A percentile compares a stretch with the other conserved stretches of the same genome.
Conservation (phyloP, 2,888 invertebrate genomes). For the Smittia sp. region DNA sequence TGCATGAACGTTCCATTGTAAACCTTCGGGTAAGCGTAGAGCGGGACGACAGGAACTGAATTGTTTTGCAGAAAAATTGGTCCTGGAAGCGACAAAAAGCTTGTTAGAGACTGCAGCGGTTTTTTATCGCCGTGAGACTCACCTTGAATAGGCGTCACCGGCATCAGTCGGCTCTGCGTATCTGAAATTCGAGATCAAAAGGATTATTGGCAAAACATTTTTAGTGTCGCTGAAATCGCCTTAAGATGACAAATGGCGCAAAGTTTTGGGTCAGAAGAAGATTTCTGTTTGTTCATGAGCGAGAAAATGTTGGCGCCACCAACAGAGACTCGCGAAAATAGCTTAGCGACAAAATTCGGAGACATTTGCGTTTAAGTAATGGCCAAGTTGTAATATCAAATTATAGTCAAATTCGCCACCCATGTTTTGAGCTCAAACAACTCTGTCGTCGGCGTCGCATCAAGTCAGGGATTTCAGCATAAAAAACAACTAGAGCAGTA, state of each 20-base stretch:
- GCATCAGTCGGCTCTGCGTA: slow-evolving; percentile 50
- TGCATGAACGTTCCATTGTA: slow-evolving; percentile 85
- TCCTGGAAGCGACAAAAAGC: slow-evolving; percentile 52
- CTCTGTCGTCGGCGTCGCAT: too few species aligned
- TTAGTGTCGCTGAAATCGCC: neutral
- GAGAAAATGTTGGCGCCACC: slow-evolving; percentile 38
- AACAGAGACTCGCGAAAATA: neutral
- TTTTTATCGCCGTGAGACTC: too few species aligned
- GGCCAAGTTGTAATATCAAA: neutral
- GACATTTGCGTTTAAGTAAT: slow-evolving; percentile 21
- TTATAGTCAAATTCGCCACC: slow-evolving; percentile 18
- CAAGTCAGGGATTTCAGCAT: too few species aligned
- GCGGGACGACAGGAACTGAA: slow-evolving; percentile 80
- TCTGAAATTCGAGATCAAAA: slow-evolving; percentile 47
- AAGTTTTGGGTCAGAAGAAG: neutral
- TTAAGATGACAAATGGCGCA: slow-evolving; percentile 24
- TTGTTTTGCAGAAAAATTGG: slow-evolving; percentile 85
- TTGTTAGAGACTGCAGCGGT: too few species aligned
- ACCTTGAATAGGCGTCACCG: slow-evolving; percentile 75
- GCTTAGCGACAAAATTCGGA: neutral
- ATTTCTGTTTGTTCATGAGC: neutral
- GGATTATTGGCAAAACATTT: neutral
- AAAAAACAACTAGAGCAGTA: too few species aligned
- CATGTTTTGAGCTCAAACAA: neutral
- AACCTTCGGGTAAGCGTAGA: slow-evolving; percentile 79